Conservation (phyloP, 2,113 vertebrate genomes). For the Callochromis pleurospilus region DNA sequence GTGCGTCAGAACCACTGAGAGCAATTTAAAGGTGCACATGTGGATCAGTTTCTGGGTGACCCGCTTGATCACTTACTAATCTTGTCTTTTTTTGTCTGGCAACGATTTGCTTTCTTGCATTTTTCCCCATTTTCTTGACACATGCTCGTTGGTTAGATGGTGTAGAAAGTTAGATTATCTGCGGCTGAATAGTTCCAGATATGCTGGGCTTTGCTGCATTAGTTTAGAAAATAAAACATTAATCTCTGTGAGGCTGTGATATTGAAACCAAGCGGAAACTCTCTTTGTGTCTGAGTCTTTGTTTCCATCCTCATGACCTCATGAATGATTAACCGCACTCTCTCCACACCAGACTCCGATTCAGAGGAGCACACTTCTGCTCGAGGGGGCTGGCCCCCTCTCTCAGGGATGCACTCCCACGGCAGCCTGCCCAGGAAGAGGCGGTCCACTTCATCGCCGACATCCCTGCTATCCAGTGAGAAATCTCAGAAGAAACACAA, state of each 20-base stretch:
- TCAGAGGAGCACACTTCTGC: slow-evolving; percentile 85
- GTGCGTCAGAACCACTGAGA: not conserved
- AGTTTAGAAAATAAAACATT: not conserved
- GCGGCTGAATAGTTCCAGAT: not conserved
- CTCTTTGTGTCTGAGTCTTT: not conserved
- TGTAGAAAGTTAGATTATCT: not conserved
- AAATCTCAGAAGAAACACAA: slow-evolving; percentile 81
- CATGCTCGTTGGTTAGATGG: not conserved
- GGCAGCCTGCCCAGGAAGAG: slow-evolving; percentile 71
- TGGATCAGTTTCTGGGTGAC: not conserved
- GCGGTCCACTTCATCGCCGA: slow-evolving; percentile 48
- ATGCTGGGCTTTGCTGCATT: not conserved
- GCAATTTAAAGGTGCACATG: not conserved
- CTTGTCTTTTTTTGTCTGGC: not conserved
- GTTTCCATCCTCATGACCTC: not conserved
- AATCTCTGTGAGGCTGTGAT: not conserved
- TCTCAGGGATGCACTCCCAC: slow-evolving; percentile 69
- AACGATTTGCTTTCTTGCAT: not conserved
- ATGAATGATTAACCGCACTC: slow-evolving; percentile 18
- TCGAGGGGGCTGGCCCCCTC: slow-evolving; percentile 82
- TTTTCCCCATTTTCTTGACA: not conserved
- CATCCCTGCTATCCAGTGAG: slow-evolving; percentile 73
- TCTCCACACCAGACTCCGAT: slow-evolving; percentile 87
- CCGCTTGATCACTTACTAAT: not conserved
- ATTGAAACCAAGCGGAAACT: not conserved